Percentiles rank a stretch among this genome's conserved stretches.
phyloP scores from a whole-genome alignment of 1,140 invertebrate species.

The Archivesica marissinica region DNA sequence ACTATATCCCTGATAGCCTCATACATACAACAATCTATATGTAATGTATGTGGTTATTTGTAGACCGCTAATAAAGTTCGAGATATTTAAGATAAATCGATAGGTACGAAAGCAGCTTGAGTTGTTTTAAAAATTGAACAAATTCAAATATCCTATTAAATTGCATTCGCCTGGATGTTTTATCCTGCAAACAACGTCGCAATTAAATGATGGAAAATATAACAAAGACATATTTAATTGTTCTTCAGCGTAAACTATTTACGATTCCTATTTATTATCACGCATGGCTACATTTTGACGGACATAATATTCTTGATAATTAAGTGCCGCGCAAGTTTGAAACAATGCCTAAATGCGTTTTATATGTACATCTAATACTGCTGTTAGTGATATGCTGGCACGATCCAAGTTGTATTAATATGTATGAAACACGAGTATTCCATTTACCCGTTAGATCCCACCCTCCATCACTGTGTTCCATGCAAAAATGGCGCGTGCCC shows the following conservation, averaged over 20 bases:
- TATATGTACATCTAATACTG: not conserved
- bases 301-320: conserved; percentile 5
- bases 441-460: not conserved
- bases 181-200: no score
- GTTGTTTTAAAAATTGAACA: no score
- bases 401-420: conserved; percentile 15
- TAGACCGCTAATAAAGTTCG: no score
- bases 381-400: not conserved
- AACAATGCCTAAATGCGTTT: conserved; percentile 1
- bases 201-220: conserved; percentile 4
- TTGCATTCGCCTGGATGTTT: no score
- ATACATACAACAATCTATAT: no score
- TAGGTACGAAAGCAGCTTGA: no score
- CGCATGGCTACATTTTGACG: not conserved
- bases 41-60: no score
- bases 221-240: conserved; percentile 22
- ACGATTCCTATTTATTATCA: conserved; percentile 14
- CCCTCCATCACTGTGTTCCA: not conserved
- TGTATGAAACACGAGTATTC: conserved; percentile 15
- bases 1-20: no score
- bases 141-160: no score
- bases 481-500: not conserved
- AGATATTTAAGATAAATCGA: no score
- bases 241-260: conserved; percentile 21
- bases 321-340: conserved; percentile 5